phyloP scores from a whole-genome alignment of 2,888 invertebrate genomes.

The Prosopocoilus inquinatus region DNA sequence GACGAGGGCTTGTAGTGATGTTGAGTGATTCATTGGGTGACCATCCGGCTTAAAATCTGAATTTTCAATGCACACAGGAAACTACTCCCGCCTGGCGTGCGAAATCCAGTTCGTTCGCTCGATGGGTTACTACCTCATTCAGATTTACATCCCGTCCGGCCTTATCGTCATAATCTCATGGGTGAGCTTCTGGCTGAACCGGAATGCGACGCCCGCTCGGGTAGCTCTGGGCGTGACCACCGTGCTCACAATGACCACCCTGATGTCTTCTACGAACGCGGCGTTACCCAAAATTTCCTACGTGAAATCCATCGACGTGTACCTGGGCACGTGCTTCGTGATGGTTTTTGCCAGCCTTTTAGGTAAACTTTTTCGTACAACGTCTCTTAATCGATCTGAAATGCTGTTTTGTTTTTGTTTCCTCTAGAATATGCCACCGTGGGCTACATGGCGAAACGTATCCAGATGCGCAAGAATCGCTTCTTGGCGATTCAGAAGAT shows the following conservation, averaged over 20 bases:
- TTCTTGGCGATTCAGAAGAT: constrained; percentile 89
- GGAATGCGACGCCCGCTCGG: constrained; percentile 91
- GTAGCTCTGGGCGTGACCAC: constrained; percentile 93
- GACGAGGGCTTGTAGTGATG: too few species aligned
- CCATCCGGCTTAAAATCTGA: too few species aligned
- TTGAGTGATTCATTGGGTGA: too few species aligned
- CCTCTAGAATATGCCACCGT: constrained; percentile 94
- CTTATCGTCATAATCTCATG: constrained; percentile 96
- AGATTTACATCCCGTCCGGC: constrained; percentile 97
- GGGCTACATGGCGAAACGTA: constrained; percentile 96
- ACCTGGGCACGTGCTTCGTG: constrained; percentile 96
- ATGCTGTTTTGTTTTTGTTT: constrained; percentile 10
- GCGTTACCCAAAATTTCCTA: constrained; percentile 97
- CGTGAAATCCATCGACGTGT: constrained; percentile 97
- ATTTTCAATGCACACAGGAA: constrained; percentile 61
- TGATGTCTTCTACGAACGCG: constrained; percentile 95
- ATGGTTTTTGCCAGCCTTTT: constrained; percentile 98
- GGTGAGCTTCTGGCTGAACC: constrained; percentile 96
- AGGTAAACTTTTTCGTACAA: constrained; percentile 60
- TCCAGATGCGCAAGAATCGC: constrained; percentile 93
- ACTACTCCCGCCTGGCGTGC: constrained; percentile 93
- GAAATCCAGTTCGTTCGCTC: constrained; percentile 96
- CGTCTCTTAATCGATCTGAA: neutral
- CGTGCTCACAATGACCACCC: constrained; percentile 96
- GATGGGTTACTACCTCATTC: constrained; percentile 98